Base-by-base conservation (phyloP, 2,888 invertebrate genomes). In the Lepeophtheirus nordmannii region DNA sequence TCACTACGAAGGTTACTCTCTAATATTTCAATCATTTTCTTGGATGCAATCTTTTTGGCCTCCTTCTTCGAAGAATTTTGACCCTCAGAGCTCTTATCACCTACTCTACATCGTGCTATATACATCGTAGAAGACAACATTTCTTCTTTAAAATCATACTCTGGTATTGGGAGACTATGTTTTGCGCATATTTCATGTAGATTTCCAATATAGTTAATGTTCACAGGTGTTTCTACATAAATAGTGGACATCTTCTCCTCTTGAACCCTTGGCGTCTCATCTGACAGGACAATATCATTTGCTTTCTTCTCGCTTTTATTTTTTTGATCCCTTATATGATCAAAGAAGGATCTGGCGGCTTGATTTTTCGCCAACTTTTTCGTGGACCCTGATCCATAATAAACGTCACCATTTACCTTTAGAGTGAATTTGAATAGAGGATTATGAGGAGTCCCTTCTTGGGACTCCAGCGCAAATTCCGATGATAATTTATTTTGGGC, bases 161-260 rank as follows among this genome's bases (percentile, higher is more conserved):
- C 56, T 22, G 64, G 64, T 53, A 53, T n/a, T 1, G 46, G 64
- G 9, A 64, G 22, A 11, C 64, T 37, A 5, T 20, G 14, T 23
- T 64, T 46, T 14, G 56, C 64, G 22, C 64, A 64, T 2, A 64
- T 14, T 56, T 64, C 64, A 23, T 64, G 64, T 20, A 64, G 56
- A 14, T 17, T 17, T 17, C 64, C 64, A n/a, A 64, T 22, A 10
- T 22, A 20, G 56, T 64, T 64, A 37, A n/a, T 11, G 10, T 30
- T 30, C 2, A 30, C 7, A 30, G 30, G 30, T 30, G 30, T 30
- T 30, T 30, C 30, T 30, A 30, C 7, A 30, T 30, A 7, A 30
- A 30, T 30, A 30, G 30, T 30, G 7, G 30, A 30, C 30, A 30
- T 30, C 2, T 30, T 5, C 30, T 30, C 30, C 2, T 30, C 30